phyloP scores from a whole-genome alignment of 1,140 invertebrate species.

The Nasonia longicornis region DNA sequence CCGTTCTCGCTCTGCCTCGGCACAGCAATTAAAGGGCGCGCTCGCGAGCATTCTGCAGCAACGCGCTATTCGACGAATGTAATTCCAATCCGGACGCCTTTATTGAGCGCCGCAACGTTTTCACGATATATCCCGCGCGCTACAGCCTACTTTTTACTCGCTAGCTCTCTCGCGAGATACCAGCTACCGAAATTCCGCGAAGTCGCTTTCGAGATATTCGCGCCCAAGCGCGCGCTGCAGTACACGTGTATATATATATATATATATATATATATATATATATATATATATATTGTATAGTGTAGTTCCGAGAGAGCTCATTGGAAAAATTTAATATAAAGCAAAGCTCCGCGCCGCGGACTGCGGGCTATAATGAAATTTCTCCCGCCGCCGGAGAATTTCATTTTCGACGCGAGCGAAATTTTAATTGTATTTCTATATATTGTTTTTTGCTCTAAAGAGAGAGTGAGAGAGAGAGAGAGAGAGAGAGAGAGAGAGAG shows the following conservation, averaged over 20 bases:
- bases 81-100: slow-evolving; percentile 46
- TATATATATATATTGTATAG: too few species aligned
- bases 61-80: slow-evolving; percentile 47
- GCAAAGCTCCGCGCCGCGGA: neutral
- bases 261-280: too few species aligned
- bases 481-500: too few species aligned
- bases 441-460: neutral
- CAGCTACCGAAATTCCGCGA: slow-evolving; percentile 15
- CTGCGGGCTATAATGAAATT: neutral
- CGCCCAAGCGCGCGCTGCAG: neutral
- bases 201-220: slow-evolving; percentile 3
- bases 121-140: neutral
- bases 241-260: too few species aligned
- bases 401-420: neutral
- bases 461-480: too few species aligned
- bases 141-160: neutral
- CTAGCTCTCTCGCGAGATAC: neutral
- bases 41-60: slow-evolving; percentile 38
- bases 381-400: neutral
- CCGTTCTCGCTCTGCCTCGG: neutral
- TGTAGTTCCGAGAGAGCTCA: neutral
- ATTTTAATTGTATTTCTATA: slow-evolving; percentile 1
- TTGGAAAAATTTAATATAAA: slow-evolving; percentile 5
- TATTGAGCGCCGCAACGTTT: slow-evolving; percentile 35
- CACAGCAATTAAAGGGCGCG: slow-evolving; percentile 46